phyloP scores from a whole-genome alignment of 2,797 vertebrate genomes.

The Halcyon badia region DNA sequence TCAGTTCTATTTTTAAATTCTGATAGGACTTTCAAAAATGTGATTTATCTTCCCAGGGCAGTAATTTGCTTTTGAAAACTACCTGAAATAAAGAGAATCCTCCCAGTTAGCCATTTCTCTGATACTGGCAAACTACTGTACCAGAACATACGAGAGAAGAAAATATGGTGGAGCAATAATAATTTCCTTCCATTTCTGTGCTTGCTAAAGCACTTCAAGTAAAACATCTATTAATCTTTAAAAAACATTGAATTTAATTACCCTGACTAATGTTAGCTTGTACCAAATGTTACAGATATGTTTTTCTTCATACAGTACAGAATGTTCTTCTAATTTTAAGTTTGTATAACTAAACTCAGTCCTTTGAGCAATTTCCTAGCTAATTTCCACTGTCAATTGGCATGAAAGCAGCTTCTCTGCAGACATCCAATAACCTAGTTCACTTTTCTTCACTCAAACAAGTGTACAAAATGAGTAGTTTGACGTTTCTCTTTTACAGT shows the following conservation, averaged over 20 bases:
- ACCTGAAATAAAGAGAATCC: not conserved
- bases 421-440: constrained; percentile 3
- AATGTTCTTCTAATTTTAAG: constrained; percentile 81
- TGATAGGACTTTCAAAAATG: not conserved
- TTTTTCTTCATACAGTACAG: constrained; percentile 82
- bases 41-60: not conserved
- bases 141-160: constrained; percentile 22
- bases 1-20: not conserved
- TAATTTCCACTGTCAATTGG: constrained; percentile 52
- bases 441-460: constrained; percentile 42
- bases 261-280: constrained; percentile 82
- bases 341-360: constrained; percentile 75
- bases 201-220: constrained; percentile 78
- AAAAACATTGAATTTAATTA: constrained; percentile 83
- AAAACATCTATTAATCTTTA: constrained; percentile 84
- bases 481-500: not conserved
- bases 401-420: constrained; percentile 3
- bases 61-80: not conserved
- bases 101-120: not conserved
- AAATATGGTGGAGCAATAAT: not conserved
- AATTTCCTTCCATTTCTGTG: constrained; percentile 61
- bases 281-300: constrained; percentile 81
- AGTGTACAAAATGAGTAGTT: not conserved
- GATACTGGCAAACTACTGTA: not conserved
- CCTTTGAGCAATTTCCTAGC: constrained; percentile 69